Percentiles rank a stretch among this genome's conserved stretches.
Evolutionary conservation across 1,140 invertebrate genomes (phyloP).

Genomic region (Aradophagus sp.): DNA sequence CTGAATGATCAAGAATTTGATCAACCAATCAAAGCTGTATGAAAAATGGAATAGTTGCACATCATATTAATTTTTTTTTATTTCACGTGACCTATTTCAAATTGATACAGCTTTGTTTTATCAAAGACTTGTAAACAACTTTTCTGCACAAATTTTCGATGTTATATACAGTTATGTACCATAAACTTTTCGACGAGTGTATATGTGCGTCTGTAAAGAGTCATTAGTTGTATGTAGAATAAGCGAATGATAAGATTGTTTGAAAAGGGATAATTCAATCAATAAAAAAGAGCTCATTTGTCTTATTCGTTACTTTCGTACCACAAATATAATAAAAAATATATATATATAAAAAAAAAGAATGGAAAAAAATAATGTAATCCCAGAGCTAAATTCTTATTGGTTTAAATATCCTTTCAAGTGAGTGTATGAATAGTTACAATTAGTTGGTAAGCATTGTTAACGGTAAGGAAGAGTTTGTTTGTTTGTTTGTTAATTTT

Average conservation of each 20-base stretch:
- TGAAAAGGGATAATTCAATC: constrained; percentile 15
- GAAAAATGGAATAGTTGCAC: too few relatives aligned
- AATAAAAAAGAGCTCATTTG: constrained; percentile 7
- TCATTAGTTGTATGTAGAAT: too few relatives aligned
- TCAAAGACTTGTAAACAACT: constrained; percentile 39
- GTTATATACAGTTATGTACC: constrained; percentile 13
- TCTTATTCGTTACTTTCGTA: constrained; percentile 20
- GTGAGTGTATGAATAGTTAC: constrained; percentile 1
- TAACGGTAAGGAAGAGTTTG: constrained; percentile 14
- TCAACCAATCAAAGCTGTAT: constrained; percentile 23
- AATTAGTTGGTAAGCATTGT: constrained; percentile 27
- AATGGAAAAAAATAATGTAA: not conserved
- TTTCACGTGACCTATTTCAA: constrained; percentile 15
- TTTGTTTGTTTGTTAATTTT: constrained; percentile 36
- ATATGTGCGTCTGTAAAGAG: not conserved
- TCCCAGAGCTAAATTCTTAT: constrained; percentile 2
- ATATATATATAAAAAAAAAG: not conserved
- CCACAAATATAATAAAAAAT: constrained; percentile 1
- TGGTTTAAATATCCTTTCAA: constrained; percentile 23
- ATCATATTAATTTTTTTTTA: too few relatives aligned
- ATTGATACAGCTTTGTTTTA: constrained; percentile 17
- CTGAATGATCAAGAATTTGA: too few relatives aligned
- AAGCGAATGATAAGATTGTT: not conserved
- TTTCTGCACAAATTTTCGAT: constrained; percentile 38
- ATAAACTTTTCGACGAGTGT: too few relatives aligned